Evolutionary conservation across 2,888 invertebrate genomes (phyloP).

Genomic region (Entomobrya multifasciata): DNA sequence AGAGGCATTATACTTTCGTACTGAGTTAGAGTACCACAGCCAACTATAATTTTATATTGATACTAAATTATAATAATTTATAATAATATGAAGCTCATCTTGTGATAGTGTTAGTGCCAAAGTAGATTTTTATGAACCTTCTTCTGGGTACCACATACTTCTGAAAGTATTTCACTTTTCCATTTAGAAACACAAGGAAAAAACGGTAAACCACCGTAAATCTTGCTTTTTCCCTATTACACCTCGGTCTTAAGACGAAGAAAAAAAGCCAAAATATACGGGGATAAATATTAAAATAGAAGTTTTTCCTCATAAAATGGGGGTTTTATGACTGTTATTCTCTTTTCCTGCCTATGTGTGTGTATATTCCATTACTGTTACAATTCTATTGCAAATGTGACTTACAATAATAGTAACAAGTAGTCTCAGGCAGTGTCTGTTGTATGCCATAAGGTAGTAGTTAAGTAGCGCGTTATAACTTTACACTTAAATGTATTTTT

Average conservation of each 20-base stretch:
- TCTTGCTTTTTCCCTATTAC: slow-evolving; percentile 14
- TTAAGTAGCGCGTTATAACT: too few species aligned
- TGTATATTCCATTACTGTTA: slow-evolving; percentile 45
- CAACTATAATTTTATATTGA: not conserved
- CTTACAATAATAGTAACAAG: slow-evolving; percentile 13
- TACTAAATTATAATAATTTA: not conserved
- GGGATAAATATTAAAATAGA: slow-evolving; percentile 66
- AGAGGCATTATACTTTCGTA: too few species aligned
- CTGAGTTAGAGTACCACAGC: too few species aligned
- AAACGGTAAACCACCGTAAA: slow-evolving; percentile 26
- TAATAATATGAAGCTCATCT: not conserved
- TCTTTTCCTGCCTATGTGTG: not conserved
- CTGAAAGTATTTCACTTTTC: slow-evolving; percentile 50
- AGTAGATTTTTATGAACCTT: slow-evolving; percentile 17
- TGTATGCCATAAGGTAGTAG: too few species aligned
- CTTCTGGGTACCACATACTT: not conserved
- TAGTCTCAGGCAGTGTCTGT: too few species aligned
- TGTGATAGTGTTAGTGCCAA: not conserved
- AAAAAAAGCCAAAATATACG: slow-evolving; percentile 59
- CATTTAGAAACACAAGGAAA: slow-evolving; percentile 14
- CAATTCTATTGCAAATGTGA: slow-evolving; percentile 46
- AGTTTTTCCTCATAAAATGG: slow-evolving; percentile 65
- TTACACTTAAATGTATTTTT: too few species aligned
- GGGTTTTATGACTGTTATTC: slow-evolving; percentile 59
- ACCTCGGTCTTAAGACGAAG: not conserved